phyloP scores from a whole-genome alignment of 1,140 invertebrate genomes.

The Bicyclus anynana region DNA sequence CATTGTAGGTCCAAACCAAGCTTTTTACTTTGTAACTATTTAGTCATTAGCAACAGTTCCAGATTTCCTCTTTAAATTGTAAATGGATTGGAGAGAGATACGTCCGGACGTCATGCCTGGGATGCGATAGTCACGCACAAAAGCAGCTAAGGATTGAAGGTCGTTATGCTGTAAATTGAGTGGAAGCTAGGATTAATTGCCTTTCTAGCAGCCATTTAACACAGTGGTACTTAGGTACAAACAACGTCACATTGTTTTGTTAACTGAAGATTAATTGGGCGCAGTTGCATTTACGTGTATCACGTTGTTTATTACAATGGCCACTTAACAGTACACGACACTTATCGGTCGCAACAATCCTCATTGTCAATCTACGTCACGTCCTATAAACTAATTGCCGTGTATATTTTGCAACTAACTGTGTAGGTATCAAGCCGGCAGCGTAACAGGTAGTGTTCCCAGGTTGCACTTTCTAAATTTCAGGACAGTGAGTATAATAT shows the following conservation, averaged over 20 bases:
- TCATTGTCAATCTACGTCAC: conserved; percentile 27
- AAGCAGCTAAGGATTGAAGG: no score
- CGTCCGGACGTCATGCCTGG: no score
- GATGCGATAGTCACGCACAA: no score
- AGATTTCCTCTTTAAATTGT: no score
- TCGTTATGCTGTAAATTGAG: no score
- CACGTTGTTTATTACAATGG: conserved; percentile 40
- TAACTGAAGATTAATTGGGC: conserved; percentile 34
- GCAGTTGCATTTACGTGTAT: conserved; percentile 36
- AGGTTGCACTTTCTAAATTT: not conserved
- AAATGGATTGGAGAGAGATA: no score
- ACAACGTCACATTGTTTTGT: conserved; percentile 27
- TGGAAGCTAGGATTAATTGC: no score
- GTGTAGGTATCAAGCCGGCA: not conserved
- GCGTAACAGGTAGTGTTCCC: not conserved
- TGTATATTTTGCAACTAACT: conserved; percentile 16
- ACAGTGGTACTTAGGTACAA: not conserved
- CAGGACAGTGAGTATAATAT: no score
- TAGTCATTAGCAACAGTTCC: no score
- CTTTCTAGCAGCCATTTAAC: no score
- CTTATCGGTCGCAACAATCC: conserved; percentile 26
- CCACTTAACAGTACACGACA: conserved; percentile 32
- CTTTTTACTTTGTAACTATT: no score
- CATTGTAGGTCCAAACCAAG: no score
- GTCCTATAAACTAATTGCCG: conserved; percentile 22